Conservation (phyloP, 2,888 invertebrate species). For the Sinhomidia bicolor region DNA sequence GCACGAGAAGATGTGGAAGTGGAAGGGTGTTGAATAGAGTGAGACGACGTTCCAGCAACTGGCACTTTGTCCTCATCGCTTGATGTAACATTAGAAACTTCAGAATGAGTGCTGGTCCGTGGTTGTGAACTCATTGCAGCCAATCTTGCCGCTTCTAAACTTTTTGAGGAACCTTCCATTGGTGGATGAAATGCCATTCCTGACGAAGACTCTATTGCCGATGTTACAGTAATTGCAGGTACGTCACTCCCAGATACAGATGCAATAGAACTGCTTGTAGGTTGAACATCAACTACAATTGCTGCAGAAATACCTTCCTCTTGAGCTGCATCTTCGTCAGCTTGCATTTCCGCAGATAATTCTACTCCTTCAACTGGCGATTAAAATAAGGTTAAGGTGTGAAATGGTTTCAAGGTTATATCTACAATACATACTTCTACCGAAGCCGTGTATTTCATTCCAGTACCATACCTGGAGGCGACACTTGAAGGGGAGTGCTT, state of each 20-base stretch:
- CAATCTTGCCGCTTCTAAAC: conserved; percentile 47
- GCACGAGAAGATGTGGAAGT: conserved; percentile 77
- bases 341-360: conserved; percentile 67
- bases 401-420: background rate
- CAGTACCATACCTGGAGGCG: conserved; percentile 83
- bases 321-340: conserved; percentile 68
- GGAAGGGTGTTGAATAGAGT: conserved; percentile 73
- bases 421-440: conserved; percentile 16
- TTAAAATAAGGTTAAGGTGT: background rate
- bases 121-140: conserved; percentile 56
- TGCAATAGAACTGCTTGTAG: conserved; percentile 74
- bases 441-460: background rate
- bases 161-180: conserved; percentile 49
- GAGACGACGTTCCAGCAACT: conserved; percentile 55
- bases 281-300: conserved; percentile 72
- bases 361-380: conserved; percentile 62
- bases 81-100: conserved; percentile 76
- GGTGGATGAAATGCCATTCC: conserved; percentile 42
- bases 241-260: conserved; percentile 70
- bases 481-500: conserved; percentile 85
- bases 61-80: conserved; percentile 79
- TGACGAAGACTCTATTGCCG: conserved; percentile 73
- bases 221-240: conserved; percentile 75
- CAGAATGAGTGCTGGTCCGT: conserved; percentile 62
- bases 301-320: conserved; percentile 59